Conservation (phyloP, 2,113 vertebrate genomes). For the Perca flavescens region DNA sequence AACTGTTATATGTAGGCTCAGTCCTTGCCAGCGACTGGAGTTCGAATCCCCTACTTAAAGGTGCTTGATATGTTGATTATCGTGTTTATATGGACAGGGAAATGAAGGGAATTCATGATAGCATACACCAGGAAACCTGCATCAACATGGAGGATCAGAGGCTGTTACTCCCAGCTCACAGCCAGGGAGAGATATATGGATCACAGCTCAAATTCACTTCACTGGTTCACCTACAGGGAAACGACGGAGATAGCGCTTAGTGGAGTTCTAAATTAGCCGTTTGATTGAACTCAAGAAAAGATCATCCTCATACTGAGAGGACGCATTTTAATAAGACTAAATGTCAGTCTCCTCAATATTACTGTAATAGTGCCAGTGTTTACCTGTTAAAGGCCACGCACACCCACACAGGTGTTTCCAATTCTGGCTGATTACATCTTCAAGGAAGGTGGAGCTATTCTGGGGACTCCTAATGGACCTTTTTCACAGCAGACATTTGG, state of each 20-base stretch:
- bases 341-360: slow-evolving; percentile 21
- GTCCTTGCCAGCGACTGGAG: no score
- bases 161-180: slow-evolving; percentile 40
- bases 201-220: slow-evolving; percentile 41
- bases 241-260: slow-evolving; percentile 1
- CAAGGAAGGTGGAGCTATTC: background rate
- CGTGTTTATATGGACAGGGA: slow-evolving; percentile 6
- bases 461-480: background rate
- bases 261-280: slow-evolving; percentile 45
- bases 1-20: background rate
- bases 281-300: slow-evolving; percentile 46
- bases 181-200: slow-evolving; percentile 8
- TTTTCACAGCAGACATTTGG: background rate
- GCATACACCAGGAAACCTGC: slow-evolving; percentile 27
- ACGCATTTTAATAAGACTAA: slow-evolving; percentile 17
- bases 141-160: slow-evolving; percentile 51
- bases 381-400: slow-evolving; percentile 25
- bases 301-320: slow-evolving; percentile 11
- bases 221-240: slow-evolving; percentile 34
- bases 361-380: slow-evolving; percentile 5
- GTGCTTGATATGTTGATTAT: background rate
- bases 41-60: background rate
- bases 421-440: background rate
- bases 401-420: slow-evolving; percentile 21
- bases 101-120: slow-evolving; percentile 23